A percentile compares a stretch with the other conserved stretches of the same genome.
Conservation (phyloP, 2,797 vertebrate genomes). For the Emys orbicularis region DNA sequence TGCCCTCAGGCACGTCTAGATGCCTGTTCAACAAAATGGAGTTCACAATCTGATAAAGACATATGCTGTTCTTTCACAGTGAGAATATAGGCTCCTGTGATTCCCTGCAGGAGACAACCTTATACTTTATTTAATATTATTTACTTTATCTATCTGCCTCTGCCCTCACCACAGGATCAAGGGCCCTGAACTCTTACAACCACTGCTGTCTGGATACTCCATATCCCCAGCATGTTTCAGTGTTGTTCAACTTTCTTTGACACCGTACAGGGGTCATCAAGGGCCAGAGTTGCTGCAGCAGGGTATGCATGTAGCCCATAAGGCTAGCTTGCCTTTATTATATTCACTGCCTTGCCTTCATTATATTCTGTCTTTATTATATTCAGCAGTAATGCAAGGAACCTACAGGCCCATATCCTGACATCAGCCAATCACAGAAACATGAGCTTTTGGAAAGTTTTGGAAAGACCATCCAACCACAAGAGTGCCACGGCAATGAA, state of each 20-base stretch:
- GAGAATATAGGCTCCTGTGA: slow-evolving; percentile 47
- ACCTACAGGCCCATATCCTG: too few relatives aligned
- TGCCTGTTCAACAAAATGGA: not conserved
- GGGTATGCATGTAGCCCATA: not conserved
- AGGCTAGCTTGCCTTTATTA: too few relatives aligned
- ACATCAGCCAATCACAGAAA: too few relatives aligned
- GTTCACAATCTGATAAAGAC: slow-evolving; percentile 36
- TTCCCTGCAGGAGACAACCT: slow-evolving; percentile 34
- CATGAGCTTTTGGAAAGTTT: too few relatives aligned
- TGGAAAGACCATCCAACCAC: too few relatives aligned
- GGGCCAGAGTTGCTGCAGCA: not conserved
- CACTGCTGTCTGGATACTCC: not conserved
- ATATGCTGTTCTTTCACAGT: not conserved
- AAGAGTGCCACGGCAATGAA: too few relatives aligned
- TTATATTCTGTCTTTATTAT: too few relatives aligned
- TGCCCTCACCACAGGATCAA: slow-evolving; percentile 26
- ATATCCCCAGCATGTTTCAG: not conserved
- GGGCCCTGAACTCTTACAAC: slow-evolving; percentile 45
- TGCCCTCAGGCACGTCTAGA: not conserved
- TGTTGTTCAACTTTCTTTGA: not conserved
- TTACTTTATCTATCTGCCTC: slow-evolving; percentile 44
- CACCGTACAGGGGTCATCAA: slow-evolving; percentile 9
- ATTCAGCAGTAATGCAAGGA: too few relatives aligned
- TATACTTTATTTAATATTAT: not conserved
- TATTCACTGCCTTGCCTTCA: too few relatives aligned